Percentiles rank a stretch among this genome's conserved stretches.
Evolutionary conservation across 2,888 invertebrate genomes (phyloP).

Genomic region (Amblyjoppa proteus): DNA sequence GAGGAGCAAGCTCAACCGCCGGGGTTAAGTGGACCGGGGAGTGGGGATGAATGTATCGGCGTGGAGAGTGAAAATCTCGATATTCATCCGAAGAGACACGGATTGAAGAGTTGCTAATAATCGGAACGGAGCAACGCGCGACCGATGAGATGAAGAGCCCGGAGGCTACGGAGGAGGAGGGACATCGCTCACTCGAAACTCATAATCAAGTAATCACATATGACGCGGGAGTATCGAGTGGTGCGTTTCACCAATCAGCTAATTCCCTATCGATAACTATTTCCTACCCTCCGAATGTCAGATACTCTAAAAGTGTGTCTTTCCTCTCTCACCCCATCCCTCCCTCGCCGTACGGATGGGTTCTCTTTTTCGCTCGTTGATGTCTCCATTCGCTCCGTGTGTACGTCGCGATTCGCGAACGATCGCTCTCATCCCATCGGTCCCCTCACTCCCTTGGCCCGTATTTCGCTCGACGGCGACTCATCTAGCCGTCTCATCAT

Average conservation of each 20-base stretch:
- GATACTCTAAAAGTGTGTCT: constrained; percentile 54
- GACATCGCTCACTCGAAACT: constrained; percentile 76
- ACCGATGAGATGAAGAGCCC: constrained; percentile 9
- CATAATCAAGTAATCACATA: constrained; percentile 81
- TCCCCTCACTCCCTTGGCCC: constrained; percentile 5
- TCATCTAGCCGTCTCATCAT: constrained; percentile 50
- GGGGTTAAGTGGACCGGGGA: constrained; percentile 35
- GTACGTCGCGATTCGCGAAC: constrained; percentile 19
- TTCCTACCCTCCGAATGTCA: constrained; percentile 44
- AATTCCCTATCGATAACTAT: constrained; percentile 70
- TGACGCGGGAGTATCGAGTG: constrained; percentile 78
- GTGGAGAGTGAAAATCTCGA: constrained; percentile 8
- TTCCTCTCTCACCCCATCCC: constrained; percentile 39
- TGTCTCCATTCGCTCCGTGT: constrained; percentile 31
- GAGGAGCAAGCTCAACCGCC: constrained; percentile 66
- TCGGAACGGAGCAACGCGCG: constrained; percentile 44
- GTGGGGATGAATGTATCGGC: not conserved
- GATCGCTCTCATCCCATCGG: constrained; percentile 30
- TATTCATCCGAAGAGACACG: constrained; percentile 49
- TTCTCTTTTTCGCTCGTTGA: constrained; percentile 47
- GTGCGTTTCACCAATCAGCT: constrained; percentile 78
- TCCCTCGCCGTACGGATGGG: constrained; percentile 25
- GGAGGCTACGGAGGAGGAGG: constrained; percentile 51
- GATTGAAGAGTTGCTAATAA: constrained; percentile 74
- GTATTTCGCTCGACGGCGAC: constrained; percentile 41